Evolutionary conservation across 2,797 vertebrate genomes (phyloP), one percentile per base, ranked within the genome.

Genomic region (Parotocinclus haroldoi): DNA sequence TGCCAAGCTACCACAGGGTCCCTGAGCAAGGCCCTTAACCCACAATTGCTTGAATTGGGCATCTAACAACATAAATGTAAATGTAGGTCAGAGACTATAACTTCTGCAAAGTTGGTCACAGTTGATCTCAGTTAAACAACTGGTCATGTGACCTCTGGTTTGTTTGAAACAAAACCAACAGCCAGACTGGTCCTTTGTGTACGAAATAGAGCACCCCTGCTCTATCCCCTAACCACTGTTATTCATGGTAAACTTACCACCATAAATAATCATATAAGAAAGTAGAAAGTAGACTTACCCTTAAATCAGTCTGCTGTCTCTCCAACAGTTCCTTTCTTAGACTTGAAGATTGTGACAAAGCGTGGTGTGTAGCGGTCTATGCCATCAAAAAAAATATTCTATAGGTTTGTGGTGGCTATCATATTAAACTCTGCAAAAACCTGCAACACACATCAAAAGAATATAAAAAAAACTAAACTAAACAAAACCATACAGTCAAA

Each of bases 271-370:
- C 0, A 58, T 7, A 58, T 18, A 45, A 18, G 48, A 50, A n/a
- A n/a, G 14, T 49, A 51, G 18, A n/a, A 2, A 53, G 46, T 45
- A 48, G 18, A 68, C 58, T 72, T 27, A 63, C 62, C 17, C 6
- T 51, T 38, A 40, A 14, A 72, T 68, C 48, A 12, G 56, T 57
- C n/a, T 66, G 51, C 4, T 72, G 57, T 69, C 17, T 60, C 51
- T 57, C 69, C 39, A 48, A 51, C 17, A 12, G 1, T 55, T 45
- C 71, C 66, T 50, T 51, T 66, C 44, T 76, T 76, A 17, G 59
- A 56, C 38, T 72, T 62, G 42, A 66, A 72, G 39, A 66, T 59
- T 40, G 36, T 50, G 36, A 66, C 37, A 49, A 72, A 72, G 6
- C 11, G 1, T 60, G 37, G 63, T 50, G 63, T 66, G 57, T 42